Percentiles rank a stretch among this genome's conserved stretches.
Evolutionary conservation across 2,888 invertebrate species (phyloP).

Genomic region (Sylvicola fuscatus): DNA sequence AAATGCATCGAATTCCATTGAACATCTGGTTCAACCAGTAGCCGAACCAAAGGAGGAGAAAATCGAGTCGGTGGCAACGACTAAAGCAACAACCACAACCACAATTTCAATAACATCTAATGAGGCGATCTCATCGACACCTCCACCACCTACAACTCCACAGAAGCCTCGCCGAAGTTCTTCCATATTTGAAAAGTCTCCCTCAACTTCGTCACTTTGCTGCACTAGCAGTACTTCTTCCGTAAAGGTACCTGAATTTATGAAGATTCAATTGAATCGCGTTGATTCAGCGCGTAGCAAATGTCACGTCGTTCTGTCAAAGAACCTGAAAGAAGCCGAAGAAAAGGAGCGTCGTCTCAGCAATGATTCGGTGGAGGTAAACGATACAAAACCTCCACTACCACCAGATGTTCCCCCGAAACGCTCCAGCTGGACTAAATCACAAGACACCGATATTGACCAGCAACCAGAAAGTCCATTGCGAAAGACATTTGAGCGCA

Average conservation of each 20-base stretch:
- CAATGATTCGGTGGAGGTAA: conserved; percentile 26
- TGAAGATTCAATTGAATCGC: conserved; percentile 48
- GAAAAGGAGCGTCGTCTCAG: conserved; percentile 22
- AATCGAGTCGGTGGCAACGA: too few relatives aligned
- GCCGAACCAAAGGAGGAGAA: too few relatives aligned
- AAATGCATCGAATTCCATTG: neutral
- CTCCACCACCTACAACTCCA: conserved; percentile 5
- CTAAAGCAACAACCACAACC: conserved; percentile 5
- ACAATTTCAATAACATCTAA: neutral
- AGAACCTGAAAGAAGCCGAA: conserved; percentile 12
- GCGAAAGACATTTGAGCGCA: conserved; percentile 6
- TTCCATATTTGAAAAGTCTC: conserved; percentile 5
- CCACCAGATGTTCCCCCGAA: conserved; percentile 2
- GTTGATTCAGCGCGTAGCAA: conserved; percentile 33
- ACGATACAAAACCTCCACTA: conserved; percentile 14
- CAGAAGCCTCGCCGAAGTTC: conserved; percentile 5
- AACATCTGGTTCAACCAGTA: neutral
- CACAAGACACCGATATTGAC: conserved; percentile 10
- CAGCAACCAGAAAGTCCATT: conserved; percentile 7
- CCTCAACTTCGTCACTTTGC: conserved; percentile 26
- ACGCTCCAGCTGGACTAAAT: conserved; percentile 7
- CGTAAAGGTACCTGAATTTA: conserved; percentile 41
- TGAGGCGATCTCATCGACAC: conserved; percentile 5
- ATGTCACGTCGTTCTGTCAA: conserved; percentile 42
- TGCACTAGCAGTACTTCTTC: conserved; percentile 33